phyloP scores from a whole-genome alignment of 1,140 invertebrate species.

The Drosophila gunungcola region DNA sequence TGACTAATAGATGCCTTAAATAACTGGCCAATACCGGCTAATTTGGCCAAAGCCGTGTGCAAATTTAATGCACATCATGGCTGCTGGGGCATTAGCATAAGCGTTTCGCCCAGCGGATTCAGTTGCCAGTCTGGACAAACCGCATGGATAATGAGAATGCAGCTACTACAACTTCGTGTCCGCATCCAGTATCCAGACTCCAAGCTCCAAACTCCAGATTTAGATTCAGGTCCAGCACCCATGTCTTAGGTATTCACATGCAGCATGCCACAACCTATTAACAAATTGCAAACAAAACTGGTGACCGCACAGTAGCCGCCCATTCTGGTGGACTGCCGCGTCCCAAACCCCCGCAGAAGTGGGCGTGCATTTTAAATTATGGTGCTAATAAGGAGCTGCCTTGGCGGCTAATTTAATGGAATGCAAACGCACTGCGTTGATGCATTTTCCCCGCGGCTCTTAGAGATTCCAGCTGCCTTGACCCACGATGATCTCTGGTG shows the following conservation, averaged over 20 bases:
- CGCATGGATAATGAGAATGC: constrained; percentile 69
- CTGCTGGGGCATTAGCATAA: constrained; percentile 60
- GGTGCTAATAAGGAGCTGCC: constrained; percentile 70
- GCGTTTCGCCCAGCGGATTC: constrained; percentile 51
- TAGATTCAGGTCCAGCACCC: constrained; percentile 9
- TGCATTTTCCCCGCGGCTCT: constrained; percentile 12
- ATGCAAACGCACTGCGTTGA: constrained; percentile 74
- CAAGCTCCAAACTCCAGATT: background rate
- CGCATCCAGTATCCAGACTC: background rate
- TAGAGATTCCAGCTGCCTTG: constrained; percentile 52
- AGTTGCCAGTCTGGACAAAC: constrained; percentile 57
- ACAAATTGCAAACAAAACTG: constrained; percentile 82
- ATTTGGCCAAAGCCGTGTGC: constrained; percentile 71
- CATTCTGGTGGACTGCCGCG: constrained; percentile 3
- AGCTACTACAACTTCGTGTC: constrained; percentile 14
- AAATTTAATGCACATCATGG: constrained; percentile 65
- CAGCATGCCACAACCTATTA: constrained; percentile 79
- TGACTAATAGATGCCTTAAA: constrained; percentile 80
- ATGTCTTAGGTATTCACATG: constrained; percentile 61
- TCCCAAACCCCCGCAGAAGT: constrained; percentile 17
- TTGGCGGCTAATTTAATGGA: constrained; percentile 77
- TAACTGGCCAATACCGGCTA: constrained; percentile 67
- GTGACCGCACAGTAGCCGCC: constrained; percentile 61
- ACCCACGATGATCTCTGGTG: constrained; percentile 47
- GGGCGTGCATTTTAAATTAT: constrained; percentile 78